Conservation (phyloP, 2,113 vertebrate genomes). For the Taxidea taxus region DNA sequence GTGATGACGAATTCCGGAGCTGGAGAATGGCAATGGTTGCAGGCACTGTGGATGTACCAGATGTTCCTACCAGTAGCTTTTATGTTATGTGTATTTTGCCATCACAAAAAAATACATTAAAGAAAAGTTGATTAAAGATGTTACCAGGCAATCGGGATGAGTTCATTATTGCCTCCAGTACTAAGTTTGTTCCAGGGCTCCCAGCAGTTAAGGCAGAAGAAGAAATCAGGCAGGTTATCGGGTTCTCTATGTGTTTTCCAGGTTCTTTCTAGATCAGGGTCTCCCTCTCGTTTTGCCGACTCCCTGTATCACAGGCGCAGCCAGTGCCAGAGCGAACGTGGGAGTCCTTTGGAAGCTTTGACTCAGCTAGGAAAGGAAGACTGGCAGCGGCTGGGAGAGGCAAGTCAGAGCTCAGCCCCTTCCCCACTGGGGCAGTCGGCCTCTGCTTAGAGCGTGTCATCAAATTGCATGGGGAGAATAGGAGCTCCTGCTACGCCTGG, state of each 20-base stretch:
- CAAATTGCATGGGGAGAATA: not conserved
- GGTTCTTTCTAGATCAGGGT: not conserved
- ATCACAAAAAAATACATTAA: not conserved
- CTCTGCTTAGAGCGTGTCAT: not conserved
- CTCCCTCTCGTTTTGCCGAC: not conserved
- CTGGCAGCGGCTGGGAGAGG: not conserved
- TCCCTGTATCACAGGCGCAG: not conserved
- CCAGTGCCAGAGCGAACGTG: not conserved
- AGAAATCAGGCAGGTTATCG: not conserved
- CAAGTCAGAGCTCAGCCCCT: conserved; percentile 35
- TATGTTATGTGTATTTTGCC: not conserved
- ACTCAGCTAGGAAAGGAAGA: not conserved
- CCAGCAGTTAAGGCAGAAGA: not conserved
- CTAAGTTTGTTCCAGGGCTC: not conserved
- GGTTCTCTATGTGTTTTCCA: not conserved
- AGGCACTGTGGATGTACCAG: not conserved
- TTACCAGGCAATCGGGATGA: not conserved
- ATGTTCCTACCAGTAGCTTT: not conserved
- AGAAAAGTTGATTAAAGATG: not conserved
- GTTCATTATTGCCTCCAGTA: not conserved
- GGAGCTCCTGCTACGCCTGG: not conserved
- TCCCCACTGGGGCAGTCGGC: not conserved
- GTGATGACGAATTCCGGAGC: not conserved
- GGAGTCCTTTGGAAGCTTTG: not conserved
- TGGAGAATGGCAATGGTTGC: not conserved